Percentiles rank a stretch among this genome's conserved stretches.
Evolutionary conservation across 2,888 invertebrate species (phyloP).

Genomic region (Dolichopus griseipennis): DNA sequence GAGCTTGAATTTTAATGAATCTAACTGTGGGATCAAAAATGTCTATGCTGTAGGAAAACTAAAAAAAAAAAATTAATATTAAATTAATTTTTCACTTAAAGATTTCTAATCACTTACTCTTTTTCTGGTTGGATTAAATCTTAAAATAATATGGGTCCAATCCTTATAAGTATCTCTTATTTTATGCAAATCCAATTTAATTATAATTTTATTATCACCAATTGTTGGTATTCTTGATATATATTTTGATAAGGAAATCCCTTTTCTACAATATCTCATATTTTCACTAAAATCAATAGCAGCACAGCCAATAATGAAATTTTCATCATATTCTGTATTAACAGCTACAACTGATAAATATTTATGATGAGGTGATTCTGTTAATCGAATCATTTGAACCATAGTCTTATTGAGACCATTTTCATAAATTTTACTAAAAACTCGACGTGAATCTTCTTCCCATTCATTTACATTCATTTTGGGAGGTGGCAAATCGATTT

Average conservation of each 20-base stretch:
- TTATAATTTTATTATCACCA: slow-evolving; percentile 41
- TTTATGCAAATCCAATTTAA: slow-evolving; percentile 53
- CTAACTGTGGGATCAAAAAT: slow-evolving; percentile 48
- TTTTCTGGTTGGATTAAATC: slow-evolving; percentile 54
- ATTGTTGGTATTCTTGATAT: slow-evolving; percentile 49
- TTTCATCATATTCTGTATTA: slow-evolving; percentile 60
- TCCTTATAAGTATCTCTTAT: slow-evolving; percentile 48
- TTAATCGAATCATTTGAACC: slow-evolving; percentile 34
- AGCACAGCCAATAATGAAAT: slow-evolving; percentile 64
- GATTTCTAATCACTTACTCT: slow-evolving; percentile 40
- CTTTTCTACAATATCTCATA: slow-evolving; percentile 51
- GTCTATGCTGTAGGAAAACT: slow-evolving; percentile 58
- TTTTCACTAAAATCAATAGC: slow-evolving; percentile 48
- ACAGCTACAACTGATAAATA: slow-evolving; percentile 53
- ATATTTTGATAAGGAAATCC: slow-evolving; percentile 50
- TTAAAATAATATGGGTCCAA: slow-evolving; percentile 63
- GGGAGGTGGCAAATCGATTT: neutral
- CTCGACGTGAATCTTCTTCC: slow-evolving; percentile 48
- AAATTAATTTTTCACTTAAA: neutral
- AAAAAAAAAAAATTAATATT: slow-evolving; percentile 29
- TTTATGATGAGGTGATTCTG: slow-evolving; percentile 31
- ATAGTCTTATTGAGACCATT: slow-evolving; percentile 31
- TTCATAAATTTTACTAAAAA: slow-evolving; percentile 33
- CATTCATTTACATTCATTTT: slow-evolving; percentile 43
- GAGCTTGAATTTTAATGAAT: slow-evolving; percentile 37